These are phyloP conservation scores for Glyptemys insculpta DNA, from an alignment of 2,797 vertebrate genomes.

Conservation along the genomic window DNA sequence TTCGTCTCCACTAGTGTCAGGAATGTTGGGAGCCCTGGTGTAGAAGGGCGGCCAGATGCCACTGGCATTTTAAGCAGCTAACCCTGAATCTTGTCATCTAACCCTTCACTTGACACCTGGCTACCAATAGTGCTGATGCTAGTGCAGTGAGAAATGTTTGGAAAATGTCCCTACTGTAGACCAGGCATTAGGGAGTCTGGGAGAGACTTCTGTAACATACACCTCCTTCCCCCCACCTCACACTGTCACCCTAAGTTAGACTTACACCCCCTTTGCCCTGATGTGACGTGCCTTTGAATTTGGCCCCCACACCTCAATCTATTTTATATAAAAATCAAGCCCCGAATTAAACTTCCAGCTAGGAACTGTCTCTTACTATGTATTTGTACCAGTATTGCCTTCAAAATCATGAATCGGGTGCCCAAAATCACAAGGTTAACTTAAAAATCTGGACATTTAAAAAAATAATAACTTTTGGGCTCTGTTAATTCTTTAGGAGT, in stretches of 20 bases:
- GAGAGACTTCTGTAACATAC: rapidly evolving
- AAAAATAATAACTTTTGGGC: neutral
- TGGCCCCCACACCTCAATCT: neutral
- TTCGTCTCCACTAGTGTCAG: neutral
- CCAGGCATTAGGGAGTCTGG: rapidly evolving
- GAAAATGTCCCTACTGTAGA: neutral
- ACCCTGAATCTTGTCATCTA: rapidly evolving
- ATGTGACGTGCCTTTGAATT: neutral
- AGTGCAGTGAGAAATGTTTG: neutral
- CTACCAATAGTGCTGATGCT: neutral
- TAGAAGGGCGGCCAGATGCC: neutral
- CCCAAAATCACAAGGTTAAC: neutral
- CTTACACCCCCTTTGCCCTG: neutral
- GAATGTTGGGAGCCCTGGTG: rapidly evolving
- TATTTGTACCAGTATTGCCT: neutral
- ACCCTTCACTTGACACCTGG: neutral
- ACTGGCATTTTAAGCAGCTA: neutral
- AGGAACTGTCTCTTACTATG: neutral
- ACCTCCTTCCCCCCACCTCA: neutral
- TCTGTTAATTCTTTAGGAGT: neutral
- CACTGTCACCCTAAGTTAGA: neutral
- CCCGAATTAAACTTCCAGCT: neutral
- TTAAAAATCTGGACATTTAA: neutral
- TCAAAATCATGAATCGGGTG: neutral
- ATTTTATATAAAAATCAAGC: neutral